Conservation (phyloP, 2,797 vertebrate species). For the Erpetoichthys calabaricus region DNA sequence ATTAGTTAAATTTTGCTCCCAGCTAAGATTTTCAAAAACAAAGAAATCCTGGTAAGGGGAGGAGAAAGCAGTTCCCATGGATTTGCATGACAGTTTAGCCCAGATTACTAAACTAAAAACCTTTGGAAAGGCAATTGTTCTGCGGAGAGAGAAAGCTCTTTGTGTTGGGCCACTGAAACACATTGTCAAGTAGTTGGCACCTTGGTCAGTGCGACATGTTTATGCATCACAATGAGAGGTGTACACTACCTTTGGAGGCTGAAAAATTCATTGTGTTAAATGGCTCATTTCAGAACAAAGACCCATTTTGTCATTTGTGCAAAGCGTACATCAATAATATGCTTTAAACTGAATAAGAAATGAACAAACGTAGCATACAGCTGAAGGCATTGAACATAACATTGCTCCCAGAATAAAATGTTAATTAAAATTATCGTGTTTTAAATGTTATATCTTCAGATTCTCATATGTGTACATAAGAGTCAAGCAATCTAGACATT, state of each 20-base stretch:
- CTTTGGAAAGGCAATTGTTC: slow-evolving; percentile 19
- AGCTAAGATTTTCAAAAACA: slow-evolving; percentile 25
- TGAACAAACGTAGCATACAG: slow-evolving; percentile 2
- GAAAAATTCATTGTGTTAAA: slow-evolving; percentile 27
- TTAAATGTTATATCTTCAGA: too few relatives aligned
- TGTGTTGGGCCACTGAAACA: slow-evolving; percentile 14
- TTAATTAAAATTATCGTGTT: slow-evolving; percentile 9
- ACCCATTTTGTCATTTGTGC: slow-evolving; percentile 5
- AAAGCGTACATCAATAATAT: slow-evolving; percentile 12
- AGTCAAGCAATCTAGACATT: too few relatives aligned
- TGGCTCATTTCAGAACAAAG: slow-evolving; percentile 26
- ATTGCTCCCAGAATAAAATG: slow-evolving; percentile 18
- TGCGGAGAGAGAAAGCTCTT: slow-evolving; percentile 17
- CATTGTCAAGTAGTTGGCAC: slow-evolving; percentile 25
- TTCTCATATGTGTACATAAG: too few relatives aligned
- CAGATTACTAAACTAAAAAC: slow-evolving; percentile 19
- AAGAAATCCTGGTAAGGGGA: slow-evolving; percentile 21
- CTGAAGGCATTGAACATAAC: neutral
- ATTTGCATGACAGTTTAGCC: slow-evolving; percentile 29
- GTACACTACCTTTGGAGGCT: slow-evolving; percentile 16
- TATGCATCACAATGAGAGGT: slow-evolving; percentile 28
- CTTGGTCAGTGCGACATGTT: slow-evolving; percentile 23
- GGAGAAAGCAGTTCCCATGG: slow-evolving; percentile 19
- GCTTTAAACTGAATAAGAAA: neutral
- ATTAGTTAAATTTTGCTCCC: slow-evolving; percentile 34